Base-by-base conservation (phyloP, 2,113 vertebrate genomes). In the Odontesthes bonariensis region DNA sequence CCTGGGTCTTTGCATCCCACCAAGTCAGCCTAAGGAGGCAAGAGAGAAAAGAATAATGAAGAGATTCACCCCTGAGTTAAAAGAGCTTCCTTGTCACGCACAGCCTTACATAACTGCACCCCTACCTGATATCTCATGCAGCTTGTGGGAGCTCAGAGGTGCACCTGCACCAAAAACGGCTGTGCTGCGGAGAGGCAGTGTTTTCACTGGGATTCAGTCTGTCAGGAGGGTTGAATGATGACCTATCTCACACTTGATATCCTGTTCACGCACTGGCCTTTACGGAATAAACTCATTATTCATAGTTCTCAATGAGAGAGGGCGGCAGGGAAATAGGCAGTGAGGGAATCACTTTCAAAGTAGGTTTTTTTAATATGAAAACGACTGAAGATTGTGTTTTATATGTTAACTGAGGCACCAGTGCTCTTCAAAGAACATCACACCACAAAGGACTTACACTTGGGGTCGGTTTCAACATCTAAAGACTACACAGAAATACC, bases 171-270 rank as follows among this genome's bases (percentile, higher is more conserved):
- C 47, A 67, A 55, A 33, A 83, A 77, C 68, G 77, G 74, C 60
- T 73, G 69, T 66, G 52, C 67, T 31, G 22, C 1, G 63, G 35
- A 53, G 73, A 79, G 13, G 72, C 14, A 3, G 75, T 70, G 62
- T 77, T 84, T 88, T 77, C 72, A 77, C 47, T 27, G 63, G 46
- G 69, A 76, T 87, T 82, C 65, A 59, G 62, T 52, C 77, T 88
- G 86, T 88, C 85, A 67, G 70, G 66, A 73, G 27, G 19, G 69
- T 53, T 75, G 74, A 86, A 55, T 60, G 85, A 88, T 89, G 77
- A 89, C 54, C 49, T 57, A n/a, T 69, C 82, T 54, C 71, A 52
- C 59, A 65, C 38, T 75, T 74, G 51, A 79, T 81, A 77, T 83
- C 82, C 58, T 54, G 49, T 61, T 51, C 72, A 16, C 74, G 56